These are phyloP conservation scores for Columba guinea DNA, from an alignment of 2,797 vertebrate species.

Conservation along the genomic window DNA sequence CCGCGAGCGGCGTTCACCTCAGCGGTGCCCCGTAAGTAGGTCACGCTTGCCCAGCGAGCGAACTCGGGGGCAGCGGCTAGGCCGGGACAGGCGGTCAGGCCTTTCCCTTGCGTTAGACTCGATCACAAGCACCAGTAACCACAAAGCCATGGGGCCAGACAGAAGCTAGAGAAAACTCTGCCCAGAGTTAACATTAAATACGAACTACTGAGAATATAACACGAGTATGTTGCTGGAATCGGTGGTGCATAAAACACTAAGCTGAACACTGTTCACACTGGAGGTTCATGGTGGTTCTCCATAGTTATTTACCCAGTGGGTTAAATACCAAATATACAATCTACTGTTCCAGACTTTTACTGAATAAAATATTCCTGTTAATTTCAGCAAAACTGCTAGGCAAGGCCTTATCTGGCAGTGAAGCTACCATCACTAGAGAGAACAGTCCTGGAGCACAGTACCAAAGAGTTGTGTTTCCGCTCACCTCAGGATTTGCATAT, in stretches of 20 bases:
- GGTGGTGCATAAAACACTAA: fast-evolving
- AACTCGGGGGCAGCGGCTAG: not conserved
- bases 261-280: fast-evolving
- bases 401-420: too few relatives aligned
- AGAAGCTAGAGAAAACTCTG: not conserved
- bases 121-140: fast-evolving
- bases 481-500: not conserved
- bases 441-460: too few relatives aligned
- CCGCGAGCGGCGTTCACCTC: fast-evolving
- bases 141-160: fast-evolving
- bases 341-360: not conserved
- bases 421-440: fast-evolving
- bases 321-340: not conserved
- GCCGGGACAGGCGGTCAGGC: fast-evolving
- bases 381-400: not conserved
- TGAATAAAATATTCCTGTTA: not conserved
- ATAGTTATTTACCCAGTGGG: fast-evolving
- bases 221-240: fast-evolving
- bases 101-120: fast-evolving
- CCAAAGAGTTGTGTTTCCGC: fast-evolving
- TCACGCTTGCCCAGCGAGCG: fast-evolving
- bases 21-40: not conserved
- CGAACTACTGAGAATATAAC: fast-evolving
- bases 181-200: fast-evolving
- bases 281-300: fast-evolving